Conservation (phyloP, 2,888 invertebrate genomes). For the Polyommatus iphigenia region DNA sequence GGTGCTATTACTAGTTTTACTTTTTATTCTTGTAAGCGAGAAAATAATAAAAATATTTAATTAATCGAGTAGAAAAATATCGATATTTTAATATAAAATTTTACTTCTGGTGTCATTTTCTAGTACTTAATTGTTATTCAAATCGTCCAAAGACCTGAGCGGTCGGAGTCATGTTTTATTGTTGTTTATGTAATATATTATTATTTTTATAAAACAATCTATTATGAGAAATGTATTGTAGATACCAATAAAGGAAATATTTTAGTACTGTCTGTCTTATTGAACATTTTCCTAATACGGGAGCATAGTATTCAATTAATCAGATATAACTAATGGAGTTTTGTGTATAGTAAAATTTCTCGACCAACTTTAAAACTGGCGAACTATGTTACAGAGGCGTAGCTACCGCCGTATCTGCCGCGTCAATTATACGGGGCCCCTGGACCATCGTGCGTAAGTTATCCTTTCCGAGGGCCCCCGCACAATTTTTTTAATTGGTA, state of each 20-base stretch:
- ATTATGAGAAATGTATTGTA: slow-evolving; percentile 65
- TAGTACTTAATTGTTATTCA: slow-evolving; percentile 31
- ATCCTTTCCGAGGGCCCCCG: too few species aligned
- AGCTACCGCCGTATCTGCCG: too few species aligned
- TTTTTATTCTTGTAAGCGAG: slow-evolving; percentile 29
- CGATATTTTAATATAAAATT: slow-evolving; percentile 8
- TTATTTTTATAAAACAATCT: slow-evolving; percentile 68
- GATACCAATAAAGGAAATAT: slow-evolving; percentile 74
- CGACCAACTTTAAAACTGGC: too few species aligned
- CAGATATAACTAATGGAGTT: too few species aligned
- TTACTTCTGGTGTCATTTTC: slow-evolving; percentile 28
- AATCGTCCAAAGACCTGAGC: slow-evolving; percentile 62
- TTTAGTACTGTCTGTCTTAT: slow-evolving; percentile 45
- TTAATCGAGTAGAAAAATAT: slow-evolving; percentile 14
- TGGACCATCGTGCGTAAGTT: too few species aligned
- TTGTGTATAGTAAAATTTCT: too few species aligned
- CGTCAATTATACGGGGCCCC: too few species aligned
- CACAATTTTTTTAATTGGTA: too few species aligned
- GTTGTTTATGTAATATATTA: slow-evolving; percentile 63
- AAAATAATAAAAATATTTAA: slow-evolving; percentile 10
- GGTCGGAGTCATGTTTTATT: slow-evolving; percentile 75
- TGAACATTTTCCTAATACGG: slow-evolving; percentile 3
- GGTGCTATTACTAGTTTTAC: slow-evolving; percentile 44
- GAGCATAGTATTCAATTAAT: too few species aligned
- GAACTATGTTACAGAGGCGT: too few species aligned